Conservation (phyloP, 2,113 vertebrate species). For the Cephalopterus ornatus region DNA sequence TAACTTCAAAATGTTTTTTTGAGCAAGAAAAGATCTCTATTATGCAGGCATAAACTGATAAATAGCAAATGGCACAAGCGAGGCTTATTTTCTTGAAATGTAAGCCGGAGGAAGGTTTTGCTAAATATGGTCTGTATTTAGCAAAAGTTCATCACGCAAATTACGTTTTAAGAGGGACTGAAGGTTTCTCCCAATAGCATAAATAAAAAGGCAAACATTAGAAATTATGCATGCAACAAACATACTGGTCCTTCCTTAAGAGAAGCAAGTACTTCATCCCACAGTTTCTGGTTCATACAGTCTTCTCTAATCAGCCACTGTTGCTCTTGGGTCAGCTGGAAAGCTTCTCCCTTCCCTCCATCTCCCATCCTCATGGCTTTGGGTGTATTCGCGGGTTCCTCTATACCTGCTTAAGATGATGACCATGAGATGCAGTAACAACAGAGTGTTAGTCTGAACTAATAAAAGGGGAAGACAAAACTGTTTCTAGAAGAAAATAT, state of each 20-base stretch:
- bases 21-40: not conserved
- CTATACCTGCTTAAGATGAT: slow-evolving; percentile 63
- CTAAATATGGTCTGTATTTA: not conserved
- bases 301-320: slow-evolving; percentile 88
- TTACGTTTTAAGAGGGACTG: not conserved
- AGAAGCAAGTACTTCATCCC: slow-evolving; percentile 92
- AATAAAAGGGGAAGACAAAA: not conserved
- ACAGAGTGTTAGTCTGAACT: not conserved
- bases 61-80: not conserved
- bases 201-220: not conserved
- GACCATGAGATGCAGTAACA: not conserved
- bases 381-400: slow-evolving; percentile 69
- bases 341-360: slow-evolving; percentile 83
- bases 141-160: not conserved
- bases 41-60: not conserved
- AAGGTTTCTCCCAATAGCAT: not conserved
- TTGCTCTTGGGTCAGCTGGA: slow-evolving; percentile 90
- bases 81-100: not conserved
- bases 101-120: not conserved
- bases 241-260: slow-evolving; percentile 94
- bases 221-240: slow-evolving; percentile 18
- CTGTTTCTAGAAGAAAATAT: not conserved
- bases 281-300: slow-evolving; percentile 91
- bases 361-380: slow-evolving; percentile 80
- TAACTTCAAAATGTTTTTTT: not conserved